phyloP scores from a whole-genome alignment of 2,113 vertebrate genomes.

The Amblyornis subalaris region DNA sequence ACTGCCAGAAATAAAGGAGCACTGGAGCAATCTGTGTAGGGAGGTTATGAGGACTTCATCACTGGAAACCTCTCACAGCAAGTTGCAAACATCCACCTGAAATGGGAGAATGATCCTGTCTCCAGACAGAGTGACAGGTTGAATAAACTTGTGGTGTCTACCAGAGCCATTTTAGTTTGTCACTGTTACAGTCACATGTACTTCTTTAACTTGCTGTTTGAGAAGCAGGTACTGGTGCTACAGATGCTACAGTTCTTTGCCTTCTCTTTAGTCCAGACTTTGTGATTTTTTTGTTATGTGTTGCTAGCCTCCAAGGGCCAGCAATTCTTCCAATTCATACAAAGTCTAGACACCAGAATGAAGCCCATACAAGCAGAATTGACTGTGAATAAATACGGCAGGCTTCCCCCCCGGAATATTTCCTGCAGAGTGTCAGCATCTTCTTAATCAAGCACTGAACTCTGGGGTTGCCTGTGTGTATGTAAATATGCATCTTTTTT shows the following conservation, averaged over 20 bases:
- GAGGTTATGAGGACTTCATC: not conserved
- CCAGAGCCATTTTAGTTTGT: accelerated
- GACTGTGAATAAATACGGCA: not conserved
- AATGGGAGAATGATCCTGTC: not conserved
- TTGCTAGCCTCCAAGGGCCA: not conserved
- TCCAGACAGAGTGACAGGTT: not conserved
- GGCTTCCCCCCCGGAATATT: not conserved
- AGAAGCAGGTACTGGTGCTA: not conserved
- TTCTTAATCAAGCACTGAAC: not conserved
- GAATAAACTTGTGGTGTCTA: not conserved
- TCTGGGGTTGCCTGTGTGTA: not conserved
- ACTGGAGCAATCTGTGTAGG: not conserved
- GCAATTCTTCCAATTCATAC: not conserved
- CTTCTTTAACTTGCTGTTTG: not conserved
- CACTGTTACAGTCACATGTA: accelerated
- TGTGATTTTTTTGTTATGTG: not conserved
- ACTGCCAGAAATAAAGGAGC: not conserved
- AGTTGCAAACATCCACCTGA: not conserved
- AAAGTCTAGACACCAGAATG: not conserved
- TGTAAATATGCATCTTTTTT: not conserved
- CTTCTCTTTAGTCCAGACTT: not conserved
- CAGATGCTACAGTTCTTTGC: not conserved
- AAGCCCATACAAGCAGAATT: not conserved
- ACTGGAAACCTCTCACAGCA: not conserved
- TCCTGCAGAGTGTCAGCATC: not conserved